Percentiles rank a stretch among this genome's conserved stretches.
Evolutionary conservation across 2,797 vertebrate species (phyloP).

Genomic region (Megaceryle alcyon): DNA sequence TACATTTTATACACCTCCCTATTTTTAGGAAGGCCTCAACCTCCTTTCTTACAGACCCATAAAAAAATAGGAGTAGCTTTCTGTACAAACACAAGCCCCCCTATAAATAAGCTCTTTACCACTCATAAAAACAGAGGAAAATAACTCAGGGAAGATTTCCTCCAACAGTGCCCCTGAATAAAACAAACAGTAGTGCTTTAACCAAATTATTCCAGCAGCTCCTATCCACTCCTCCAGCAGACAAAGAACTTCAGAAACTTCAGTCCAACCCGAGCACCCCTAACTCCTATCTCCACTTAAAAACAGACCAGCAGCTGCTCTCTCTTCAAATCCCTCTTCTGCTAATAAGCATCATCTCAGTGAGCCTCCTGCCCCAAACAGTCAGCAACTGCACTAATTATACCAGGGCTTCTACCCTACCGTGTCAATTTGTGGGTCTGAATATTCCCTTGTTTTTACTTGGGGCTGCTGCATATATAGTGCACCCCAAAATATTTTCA

Average conservation of each 20-base stretch:
- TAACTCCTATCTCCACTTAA: not conserved
- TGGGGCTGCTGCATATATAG: not conserved
- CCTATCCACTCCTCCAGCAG: not conserved
- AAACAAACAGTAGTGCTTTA: not conserved
- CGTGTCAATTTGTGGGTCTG: accelerated
- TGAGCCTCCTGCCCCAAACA: accelerated
- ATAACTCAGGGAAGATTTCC: not conserved
- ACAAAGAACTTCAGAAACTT: not conserved
- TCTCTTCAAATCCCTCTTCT: not conserved
- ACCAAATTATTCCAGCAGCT: not conserved
- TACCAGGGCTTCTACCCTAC: not conserved
- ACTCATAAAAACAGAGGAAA: not conserved
- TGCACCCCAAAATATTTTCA: not conserved
- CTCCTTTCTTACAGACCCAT: not conserved
- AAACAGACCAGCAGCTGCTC: not conserved
- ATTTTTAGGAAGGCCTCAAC: not conserved
- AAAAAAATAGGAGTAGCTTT: not conserved
- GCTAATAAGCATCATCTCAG: not conserved
- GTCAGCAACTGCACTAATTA: not conserved
- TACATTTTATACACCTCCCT: accelerated
- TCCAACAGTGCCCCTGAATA: not conserved
- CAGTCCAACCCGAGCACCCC: not conserved
- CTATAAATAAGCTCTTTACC: not conserved
- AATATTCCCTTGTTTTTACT: not conserved
- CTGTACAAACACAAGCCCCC: not conserved